These are phyloP conservation scores for Spodoptera exigua DNA, from an alignment of 2,888 invertebrate genomes.

Conservation along the genomic window DNA sequence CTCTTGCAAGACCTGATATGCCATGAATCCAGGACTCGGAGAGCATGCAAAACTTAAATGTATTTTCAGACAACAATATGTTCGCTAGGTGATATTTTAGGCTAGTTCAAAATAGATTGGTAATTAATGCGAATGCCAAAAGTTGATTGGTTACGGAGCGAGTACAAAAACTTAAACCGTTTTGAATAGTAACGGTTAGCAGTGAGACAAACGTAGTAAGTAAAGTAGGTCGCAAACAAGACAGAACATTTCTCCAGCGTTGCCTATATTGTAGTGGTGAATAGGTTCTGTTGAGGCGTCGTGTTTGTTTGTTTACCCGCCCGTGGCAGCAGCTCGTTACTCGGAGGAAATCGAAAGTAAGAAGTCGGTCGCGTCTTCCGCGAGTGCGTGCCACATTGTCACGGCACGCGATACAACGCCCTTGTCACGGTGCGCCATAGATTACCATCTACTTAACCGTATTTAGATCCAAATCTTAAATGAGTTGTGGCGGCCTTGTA, in stretches of 20 bases:
- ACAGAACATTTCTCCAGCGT: conserved; percentile 34
- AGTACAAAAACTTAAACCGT: conserved; percentile 34
- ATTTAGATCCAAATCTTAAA: conserved; percentile 40
- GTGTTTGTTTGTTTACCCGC: conserved; percentile 50
- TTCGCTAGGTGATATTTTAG: conserved; percentile 30
- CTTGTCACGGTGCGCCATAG: conserved; percentile 37
- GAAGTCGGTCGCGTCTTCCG: conserved; percentile 67
- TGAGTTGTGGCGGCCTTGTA: conserved; percentile 7
- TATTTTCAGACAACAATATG: conserved; percentile 23
- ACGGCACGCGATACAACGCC: conserved; percentile 58
- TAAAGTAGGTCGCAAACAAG: conserved; percentile 52
- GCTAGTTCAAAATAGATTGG: conserved; percentile 27
- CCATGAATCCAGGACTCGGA: conserved; percentile 9
- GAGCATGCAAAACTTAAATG: conserved; percentile 24
- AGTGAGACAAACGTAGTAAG: conserved; percentile 44
- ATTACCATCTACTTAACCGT: conserved; percentile 37
- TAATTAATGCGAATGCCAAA: conserved; percentile 49
- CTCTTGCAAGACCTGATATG: conserved; percentile 13
- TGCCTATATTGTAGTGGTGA: conserved; percentile 49
- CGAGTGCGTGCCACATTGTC: conserved; percentile 60
- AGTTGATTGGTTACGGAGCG: conserved; percentile 31
- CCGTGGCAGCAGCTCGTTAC: conserved; percentile 53
- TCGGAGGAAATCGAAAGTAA: conserved; percentile 75
- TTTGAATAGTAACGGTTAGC: conserved; percentile 40
- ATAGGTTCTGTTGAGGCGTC: conserved; percentile 50